phyloP scores from a whole-genome alignment of 2,888 invertebrate genomes.

The Amphimallon solstitiale region DNA sequence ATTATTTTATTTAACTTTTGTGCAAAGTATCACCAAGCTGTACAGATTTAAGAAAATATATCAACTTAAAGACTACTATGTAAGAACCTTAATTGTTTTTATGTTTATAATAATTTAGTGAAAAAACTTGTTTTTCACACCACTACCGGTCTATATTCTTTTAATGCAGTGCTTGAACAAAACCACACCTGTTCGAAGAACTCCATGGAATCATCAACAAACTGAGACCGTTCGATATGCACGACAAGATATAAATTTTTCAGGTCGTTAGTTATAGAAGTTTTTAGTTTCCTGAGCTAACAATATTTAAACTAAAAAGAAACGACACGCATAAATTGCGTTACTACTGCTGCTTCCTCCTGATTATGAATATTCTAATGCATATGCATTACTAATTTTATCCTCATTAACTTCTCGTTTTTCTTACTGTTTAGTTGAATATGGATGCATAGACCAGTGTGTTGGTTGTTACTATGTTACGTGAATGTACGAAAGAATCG shows the following conservation, averaged over 20 bases:
- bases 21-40: too few species aligned
- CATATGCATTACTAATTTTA: conserved; percentile 20
- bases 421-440: not conserved
- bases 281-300: not conserved
- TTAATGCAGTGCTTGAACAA: too few species aligned
- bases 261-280: conserved; percentile 1
- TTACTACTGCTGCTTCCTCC: not conserved
- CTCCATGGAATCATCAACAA: not conserved
- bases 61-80: too few species aligned
- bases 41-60: too few species aligned
- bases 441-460: too few species aligned
- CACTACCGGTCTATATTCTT: too few species aligned
- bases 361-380: not conserved
- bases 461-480: too few species aligned
- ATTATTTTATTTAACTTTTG: too few species aligned
- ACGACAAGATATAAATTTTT: not conserved
- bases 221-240: not conserved
- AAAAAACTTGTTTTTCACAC: too few species aligned
- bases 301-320: not conserved
- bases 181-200: not conserved
- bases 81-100: too few species aligned
- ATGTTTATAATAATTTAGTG: too few species aligned
- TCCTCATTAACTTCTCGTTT: not conserved
- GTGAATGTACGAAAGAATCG: too few species aligned
- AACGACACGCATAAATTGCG: not conserved